Percentiles rank a stretch among this genome's conserved stretches.
Evolutionary conservation across 2,888 invertebrate species (phyloP).

Genomic region (Heliconius charithonia): DNA sequence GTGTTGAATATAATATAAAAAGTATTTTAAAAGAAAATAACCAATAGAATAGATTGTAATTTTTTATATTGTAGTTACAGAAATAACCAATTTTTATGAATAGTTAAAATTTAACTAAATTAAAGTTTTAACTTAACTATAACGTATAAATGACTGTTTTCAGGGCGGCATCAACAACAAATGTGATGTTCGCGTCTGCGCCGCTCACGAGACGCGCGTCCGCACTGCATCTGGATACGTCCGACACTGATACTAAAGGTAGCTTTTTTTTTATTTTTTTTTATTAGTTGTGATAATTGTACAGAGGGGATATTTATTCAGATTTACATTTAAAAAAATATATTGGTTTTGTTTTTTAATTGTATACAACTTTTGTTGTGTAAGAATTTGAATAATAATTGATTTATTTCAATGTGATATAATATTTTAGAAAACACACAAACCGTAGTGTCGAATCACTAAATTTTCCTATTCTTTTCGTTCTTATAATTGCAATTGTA

Average conservation of each 20-base stretch:
- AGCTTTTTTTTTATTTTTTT: slow-evolving; percentile 28
- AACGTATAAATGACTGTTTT: slow-evolving; percentile 47
- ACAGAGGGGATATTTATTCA: not conserved
- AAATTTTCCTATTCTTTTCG: not conserved
- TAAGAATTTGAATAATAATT: no score
- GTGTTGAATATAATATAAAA: not conserved
- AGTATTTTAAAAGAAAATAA: not conserved
- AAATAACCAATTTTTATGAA: slow-evolving; percentile 41
- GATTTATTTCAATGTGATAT: no score
- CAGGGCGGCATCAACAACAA: slow-evolving; percentile 94
- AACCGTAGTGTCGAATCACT: not conserved
- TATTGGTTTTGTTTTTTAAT: not conserved
- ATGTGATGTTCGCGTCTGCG: slow-evolving; percentile 91
- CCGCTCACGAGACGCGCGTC: slow-evolving; percentile 93
- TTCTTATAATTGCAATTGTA: not conserved
- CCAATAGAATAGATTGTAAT: not conserved
- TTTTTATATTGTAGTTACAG: slow-evolving; percentile 23
- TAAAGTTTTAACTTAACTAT: not conserved
- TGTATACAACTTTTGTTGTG: not conserved
- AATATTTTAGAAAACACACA: no score
- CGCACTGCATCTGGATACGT: slow-evolving; percentile 89
- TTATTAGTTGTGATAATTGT: not conserved
- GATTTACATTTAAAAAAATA: not conserved
- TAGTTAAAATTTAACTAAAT: slow-evolving; percentile 2
- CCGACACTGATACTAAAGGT: slow-evolving; percentile 88